phyloP scores from a whole-genome alignment of 2,888 invertebrate genomes.

The Gandaritis pyraliata region DNA sequence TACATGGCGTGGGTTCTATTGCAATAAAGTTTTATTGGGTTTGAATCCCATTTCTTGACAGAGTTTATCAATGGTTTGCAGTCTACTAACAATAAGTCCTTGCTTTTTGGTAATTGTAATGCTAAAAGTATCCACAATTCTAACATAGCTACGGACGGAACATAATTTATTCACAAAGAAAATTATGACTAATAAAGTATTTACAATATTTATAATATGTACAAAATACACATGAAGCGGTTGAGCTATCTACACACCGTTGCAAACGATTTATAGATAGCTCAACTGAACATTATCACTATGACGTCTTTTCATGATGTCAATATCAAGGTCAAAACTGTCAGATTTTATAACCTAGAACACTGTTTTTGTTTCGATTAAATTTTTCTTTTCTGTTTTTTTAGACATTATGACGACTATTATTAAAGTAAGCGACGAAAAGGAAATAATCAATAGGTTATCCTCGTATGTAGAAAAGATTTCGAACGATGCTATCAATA shows the following conservation, averaged over 20 bases:
- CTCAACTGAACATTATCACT: slow-evolving; percentile 11
- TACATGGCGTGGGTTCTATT: too few species aligned
- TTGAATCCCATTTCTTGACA: too few species aligned
- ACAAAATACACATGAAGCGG: too few species aligned
- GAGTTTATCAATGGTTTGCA: too few species aligned
- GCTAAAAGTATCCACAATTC: not conserved
- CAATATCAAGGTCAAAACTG: slow-evolving; percentile 26
- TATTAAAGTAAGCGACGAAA: slow-evolving; percentile 79
- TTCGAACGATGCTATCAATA: slow-evolving; percentile 86
- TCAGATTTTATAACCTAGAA: slow-evolving; percentile 26
- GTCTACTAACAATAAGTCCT: too few species aligned
- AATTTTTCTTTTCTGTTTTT: slow-evolving; percentile 6
- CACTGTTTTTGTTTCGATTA: slow-evolving; percentile 9
- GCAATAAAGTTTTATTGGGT: too few species aligned
- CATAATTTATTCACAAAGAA: too few species aligned
- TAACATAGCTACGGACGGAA: not conserved
- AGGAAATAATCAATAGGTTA: slow-evolving; percentile 85
- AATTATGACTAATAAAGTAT: too few species aligned
- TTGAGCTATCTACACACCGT: too few species aligned
- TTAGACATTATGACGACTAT: slow-evolving; percentile 70
- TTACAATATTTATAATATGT: too few species aligned
- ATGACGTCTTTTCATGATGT: slow-evolving; percentile 11
- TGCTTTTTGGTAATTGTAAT: too few species aligned
- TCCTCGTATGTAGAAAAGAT: slow-evolving; percentile 86
- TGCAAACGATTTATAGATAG: too few species aligned